A percentile compares a stretch with the other conserved stretches of the same genome.
These are phyloP conservation scores for Torymus texanus DNA, from an alignment of 2,888 invertebrate genomes.

Conservation along the genomic window DNA sequence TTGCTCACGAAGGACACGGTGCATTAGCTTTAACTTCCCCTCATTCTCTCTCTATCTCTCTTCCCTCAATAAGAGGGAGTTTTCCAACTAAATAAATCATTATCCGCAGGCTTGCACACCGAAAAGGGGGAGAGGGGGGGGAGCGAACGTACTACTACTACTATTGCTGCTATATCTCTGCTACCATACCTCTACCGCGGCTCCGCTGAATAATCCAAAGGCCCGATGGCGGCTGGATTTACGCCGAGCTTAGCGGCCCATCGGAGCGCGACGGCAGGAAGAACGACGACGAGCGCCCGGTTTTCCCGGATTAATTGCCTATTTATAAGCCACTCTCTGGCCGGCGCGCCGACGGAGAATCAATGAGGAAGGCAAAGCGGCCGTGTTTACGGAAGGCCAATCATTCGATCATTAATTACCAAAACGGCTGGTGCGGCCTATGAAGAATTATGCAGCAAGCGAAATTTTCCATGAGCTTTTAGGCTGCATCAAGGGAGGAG, in stretches of 20 bases:
- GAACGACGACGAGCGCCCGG: slow-evolving; percentile 55
- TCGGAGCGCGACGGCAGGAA: slow-evolving; percentile 57
- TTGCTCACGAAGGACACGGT: too few species aligned
- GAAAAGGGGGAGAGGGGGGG: slow-evolving; percentile 56
- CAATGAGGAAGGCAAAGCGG: not conserved
- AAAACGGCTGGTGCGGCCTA: not conserved
- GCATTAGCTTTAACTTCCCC: too few species aligned
- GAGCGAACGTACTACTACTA: slow-evolving; percentile 34
- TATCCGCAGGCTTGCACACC: slow-evolving; percentile 53
- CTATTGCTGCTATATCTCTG: not conserved
- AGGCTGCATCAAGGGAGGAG: too few species aligned
- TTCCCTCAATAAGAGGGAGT: slow-evolving; percentile 25
- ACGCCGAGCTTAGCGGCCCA: slow-evolving; percentile 62
- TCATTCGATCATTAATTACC: slow-evolving; percentile 46
- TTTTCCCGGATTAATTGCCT: slow-evolving; percentile 67
- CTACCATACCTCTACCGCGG: slow-evolving; percentile 3
- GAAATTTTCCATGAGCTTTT: slow-evolving; percentile 15
- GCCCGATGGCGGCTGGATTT: slow-evolving; percentile 60
- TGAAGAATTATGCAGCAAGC: slow-evolving; percentile 24
- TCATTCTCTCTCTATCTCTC: slow-evolving; percentile 3
- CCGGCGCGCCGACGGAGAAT: slow-evolving; percentile 28
- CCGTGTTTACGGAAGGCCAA: slow-evolving; percentile 20
- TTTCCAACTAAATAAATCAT: slow-evolving; percentile 65
- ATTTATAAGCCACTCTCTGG: slow-evolving; percentile 62
- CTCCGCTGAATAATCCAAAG: slow-evolving; percentile 65